Conservation (phyloP, 2,113 vertebrate species). For the Ammodytes dubius region DNA sequence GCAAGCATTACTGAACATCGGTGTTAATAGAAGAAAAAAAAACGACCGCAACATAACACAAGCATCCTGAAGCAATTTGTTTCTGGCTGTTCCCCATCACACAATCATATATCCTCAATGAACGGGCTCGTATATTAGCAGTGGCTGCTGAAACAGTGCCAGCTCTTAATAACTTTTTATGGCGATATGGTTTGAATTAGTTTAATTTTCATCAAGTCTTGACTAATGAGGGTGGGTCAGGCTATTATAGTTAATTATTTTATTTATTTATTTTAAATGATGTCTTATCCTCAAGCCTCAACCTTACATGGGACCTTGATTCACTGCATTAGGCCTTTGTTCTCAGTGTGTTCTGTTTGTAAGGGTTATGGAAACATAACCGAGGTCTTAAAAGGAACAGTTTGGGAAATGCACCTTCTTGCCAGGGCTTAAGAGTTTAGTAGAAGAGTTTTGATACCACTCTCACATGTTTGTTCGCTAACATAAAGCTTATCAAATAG, state of each 20-base stretch:
- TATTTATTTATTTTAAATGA: too few relatives aligned
- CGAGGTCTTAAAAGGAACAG: not conserved
- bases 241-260: not conserved
- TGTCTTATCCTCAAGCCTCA: slow-evolving; percentile 20
- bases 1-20: not conserved
- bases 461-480: not conserved
- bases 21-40: not conserved
- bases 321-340: not conserved
- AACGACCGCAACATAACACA: not conserved
- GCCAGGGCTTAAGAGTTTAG: not conserved
- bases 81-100: slow-evolving; percentile 1
- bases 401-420: not conserved
- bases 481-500: not conserved
- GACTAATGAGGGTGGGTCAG: not conserved
- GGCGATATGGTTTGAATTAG: not conserved
- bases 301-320: not conserved
- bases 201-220: not conserved
- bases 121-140: not conserved
- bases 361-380: not conserved
- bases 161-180: slow-evolving; percentile 2
- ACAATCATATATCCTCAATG: slow-evolving; percentile 6
- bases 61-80: slow-evolving; percentile 16
- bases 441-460: not conserved
- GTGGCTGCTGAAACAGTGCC: slow-evolving; percentile 6
- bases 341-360: not conserved